Base-by-base conservation (phyloP, 2,797 vertebrate species). In the Takifugu ocellatus region DNA sequence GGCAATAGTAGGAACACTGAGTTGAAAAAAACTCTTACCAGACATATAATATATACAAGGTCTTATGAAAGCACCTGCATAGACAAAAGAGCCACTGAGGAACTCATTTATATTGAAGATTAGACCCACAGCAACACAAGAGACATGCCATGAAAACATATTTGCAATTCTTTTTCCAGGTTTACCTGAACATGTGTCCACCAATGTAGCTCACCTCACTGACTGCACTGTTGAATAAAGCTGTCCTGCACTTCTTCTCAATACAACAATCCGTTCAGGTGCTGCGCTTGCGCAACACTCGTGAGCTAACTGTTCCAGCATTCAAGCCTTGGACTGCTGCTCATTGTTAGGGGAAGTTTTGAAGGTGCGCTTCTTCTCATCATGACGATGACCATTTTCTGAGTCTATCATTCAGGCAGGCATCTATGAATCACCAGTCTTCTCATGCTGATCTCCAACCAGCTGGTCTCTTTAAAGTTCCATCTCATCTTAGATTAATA, bases 81-180 rank as follows among this genome's bases (percentile, higher is more conserved):
- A 49, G 61, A 71, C 27, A 87, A 83, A 83, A 76, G 68, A 66
- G 39, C 74, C 64, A 80, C 84, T 88, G 74, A 82, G 61, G 65
- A 48, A 68, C 58, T 56, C 48, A 66, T 70, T 78, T 77, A 68
- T 74, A 65, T 49, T 71, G 75, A 70, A 70, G 61, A 72, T 70
- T 58, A 62, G 66, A 51, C 56, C 66, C 51, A 47, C 61, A 70
- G 66, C 59, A 57, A 63, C 51, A 24, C 56, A 45, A 61, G 65
- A 71, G 27, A 51, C 24, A 2, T 43, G 68, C 79, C 59, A 31
- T 62, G 69, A 74, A 81, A 75, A 62, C 52, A n/a, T 65, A 68
- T 71, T 69, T 58, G 65, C 49, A 71, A 61, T 62, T 42, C 51
- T 56, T 51, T 51, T 46, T 63, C 69, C 60, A 46, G 66, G n/a